phyloP scores from a whole-genome alignment of 2,888 invertebrate species.

The Drosophila fulvimacula region DNA sequence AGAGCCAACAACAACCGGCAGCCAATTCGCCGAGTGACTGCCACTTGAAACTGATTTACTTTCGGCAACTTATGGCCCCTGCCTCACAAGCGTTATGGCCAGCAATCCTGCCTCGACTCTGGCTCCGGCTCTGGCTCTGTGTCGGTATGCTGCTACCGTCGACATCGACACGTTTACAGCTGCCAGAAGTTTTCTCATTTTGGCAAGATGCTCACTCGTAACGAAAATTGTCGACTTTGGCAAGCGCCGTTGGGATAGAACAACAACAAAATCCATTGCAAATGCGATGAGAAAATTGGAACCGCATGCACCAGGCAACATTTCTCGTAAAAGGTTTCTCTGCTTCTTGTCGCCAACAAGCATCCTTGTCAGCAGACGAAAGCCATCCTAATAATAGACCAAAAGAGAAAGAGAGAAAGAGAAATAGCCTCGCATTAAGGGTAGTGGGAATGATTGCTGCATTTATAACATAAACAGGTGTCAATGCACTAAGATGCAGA shows the following conservation, averaged over 20 bases:
- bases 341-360: slow-evolving; percentile 60
- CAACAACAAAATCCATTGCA: slow-evolving; percentile 29
- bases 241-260: slow-evolving; percentile 64
- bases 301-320: slow-evolving; percentile 65
- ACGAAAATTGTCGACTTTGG: slow-evolving; percentile 75
- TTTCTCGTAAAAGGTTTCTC: slow-evolving; percentile 76
- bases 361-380: slow-evolving; percentile 75
- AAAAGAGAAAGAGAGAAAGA: slow-evolving; percentile 12
- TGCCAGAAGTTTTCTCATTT: slow-evolving; percentile 80
- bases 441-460: slow-evolving; percentile 7
- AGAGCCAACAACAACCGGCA: slow-evolving; percentile 53
- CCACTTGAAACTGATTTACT: slow-evolving; percentile 80
- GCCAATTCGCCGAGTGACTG: slow-evolving; percentile 64
- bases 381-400: slow-evolving; percentile 68
- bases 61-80: slow-evolving; percentile 69
- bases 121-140: slow-evolving; percentile 27
- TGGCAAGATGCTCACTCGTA: slow-evolving; percentile 73
- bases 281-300: slow-evolving; percentile 45
- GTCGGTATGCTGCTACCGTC: slow-evolving; percentile 26
- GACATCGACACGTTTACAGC: slow-evolving; percentile 71
- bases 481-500: slow-evolving; percentile 36
- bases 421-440: slow-evolving; percentile 6
- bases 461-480: slow-evolving; percentile 25
- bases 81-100: slow-evolving; percentile 52
- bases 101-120: slow-evolving; percentile 18